Evolutionary conservation across 2,113 vertebrate species (phyloP), one percentile per base, ranked within the genome.

Genomic region (Tringa solitaria): DNA sequence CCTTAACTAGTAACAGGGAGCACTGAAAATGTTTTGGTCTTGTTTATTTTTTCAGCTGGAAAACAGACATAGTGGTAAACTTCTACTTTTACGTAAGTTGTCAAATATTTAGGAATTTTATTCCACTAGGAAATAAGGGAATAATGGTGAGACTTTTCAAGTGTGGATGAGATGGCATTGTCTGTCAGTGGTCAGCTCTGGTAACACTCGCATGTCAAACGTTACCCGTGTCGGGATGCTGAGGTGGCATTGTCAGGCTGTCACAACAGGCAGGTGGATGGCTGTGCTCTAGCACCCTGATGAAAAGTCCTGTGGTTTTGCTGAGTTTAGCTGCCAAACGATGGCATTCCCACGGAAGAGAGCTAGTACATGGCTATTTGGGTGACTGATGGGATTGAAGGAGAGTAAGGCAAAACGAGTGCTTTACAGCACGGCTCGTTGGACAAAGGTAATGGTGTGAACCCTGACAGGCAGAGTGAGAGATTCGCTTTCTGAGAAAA

Each of bases 401-500:
- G 43, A 64, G 60, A 82, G 78, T 16, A 54, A 75, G 61, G 91
- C 46, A 46, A 45, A 76, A 24, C 0, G 3, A 82, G 19, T 43
- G 67, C 76, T 83, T 76, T 56, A 32, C 79, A 32, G 80, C 72
- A 76, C 0, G 24, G 67, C 37, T 90, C 3, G 0, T 76, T 96
- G 91, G 76, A 50, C 86, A 83, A 3, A 79, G 93, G 91, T 79
- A 95, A 94, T 83, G 86, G 63, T 73, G 91, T 92, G 89, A 73
- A 19, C 79, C 48, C 70, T 83, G 86, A 20, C 75, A 75, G 65
- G 77, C 73, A 28, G 2, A 24, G 64, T 8, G 27, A 51, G 85
- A 65, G 60, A 64, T 41, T 63, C 2, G 9, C 53, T 79, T 54
- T 53, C 67, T 37, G 23, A 59, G 75, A 37, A 26, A 19, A 83